phyloP scores from a whole-genome alignment of 1,140 invertebrate species.

The Drosophila subpulchrella region DNA sequence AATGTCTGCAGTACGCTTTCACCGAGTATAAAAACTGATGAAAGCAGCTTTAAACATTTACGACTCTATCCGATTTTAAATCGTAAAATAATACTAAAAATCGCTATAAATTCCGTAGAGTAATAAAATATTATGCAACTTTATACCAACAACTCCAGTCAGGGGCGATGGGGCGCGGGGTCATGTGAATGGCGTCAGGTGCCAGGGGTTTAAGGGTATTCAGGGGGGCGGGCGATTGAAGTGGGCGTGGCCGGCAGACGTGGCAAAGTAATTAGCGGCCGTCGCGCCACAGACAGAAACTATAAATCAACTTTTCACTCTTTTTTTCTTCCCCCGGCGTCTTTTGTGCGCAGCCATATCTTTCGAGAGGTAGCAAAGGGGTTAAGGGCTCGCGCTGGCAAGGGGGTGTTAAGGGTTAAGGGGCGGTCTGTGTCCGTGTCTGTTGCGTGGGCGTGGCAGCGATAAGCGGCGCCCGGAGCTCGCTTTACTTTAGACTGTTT shows the following conservation, averaged over 20 bases:
- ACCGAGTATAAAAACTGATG: too few relatives aligned
- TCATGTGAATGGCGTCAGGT: conserved; percentile 54
- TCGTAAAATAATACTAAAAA: too few relatives aligned
- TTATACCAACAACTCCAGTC: conserved; percentile 10
- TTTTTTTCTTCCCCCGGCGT: conserved; percentile 16
- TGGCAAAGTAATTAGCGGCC: conserved; percentile 81
- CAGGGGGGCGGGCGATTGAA: conserved; percentile 9
- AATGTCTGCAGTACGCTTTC: too few relatives aligned
- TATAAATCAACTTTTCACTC: conserved; percentile 75
- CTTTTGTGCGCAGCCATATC: conserved; percentile 51
- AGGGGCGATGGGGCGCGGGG: neutral
- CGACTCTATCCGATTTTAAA: too few relatives aligned
- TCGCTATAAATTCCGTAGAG: neutral
- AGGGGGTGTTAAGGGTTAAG: conserved; percentile 2
- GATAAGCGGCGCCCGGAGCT: conserved; percentile 13
- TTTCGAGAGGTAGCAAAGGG: conserved; percentile 3
- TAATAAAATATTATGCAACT: conserved; percentile 29
- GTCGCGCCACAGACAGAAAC: conserved; percentile 74
- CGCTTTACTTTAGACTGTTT: conserved; percentile 75
- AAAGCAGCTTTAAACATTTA: too few relatives aligned
- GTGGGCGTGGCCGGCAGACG: conserved; percentile 67
- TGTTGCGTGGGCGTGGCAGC: conserved; percentile 42
- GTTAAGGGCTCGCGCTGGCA: neutral
- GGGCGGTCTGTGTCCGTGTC: conserved; percentile 47
- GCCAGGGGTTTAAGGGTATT: conserved; percentile 11